Conservation (phyloP, 2,113 vertebrate genomes). For the Lichenostomus cassidix region DNA sequence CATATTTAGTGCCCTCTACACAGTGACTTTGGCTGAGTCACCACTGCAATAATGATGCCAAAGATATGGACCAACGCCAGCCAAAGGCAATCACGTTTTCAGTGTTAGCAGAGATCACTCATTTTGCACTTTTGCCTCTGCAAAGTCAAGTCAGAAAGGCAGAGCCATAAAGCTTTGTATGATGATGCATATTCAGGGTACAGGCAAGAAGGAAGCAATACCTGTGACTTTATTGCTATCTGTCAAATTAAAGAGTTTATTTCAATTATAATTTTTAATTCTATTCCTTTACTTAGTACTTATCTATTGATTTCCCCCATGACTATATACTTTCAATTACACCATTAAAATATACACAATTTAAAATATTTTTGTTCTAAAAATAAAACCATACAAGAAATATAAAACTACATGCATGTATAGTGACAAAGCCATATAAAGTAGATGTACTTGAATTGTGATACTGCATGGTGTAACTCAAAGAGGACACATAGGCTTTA, state of each 20-base stretch:
- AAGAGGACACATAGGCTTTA: neutral
- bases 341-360: neutral
- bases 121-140: neutral
- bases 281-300: neutral
- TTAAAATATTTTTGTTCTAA: neutral
- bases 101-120: neutral
- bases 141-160: neutral
- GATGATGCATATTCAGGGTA: neutral
- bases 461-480: neutral
- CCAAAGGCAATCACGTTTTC: neutral
- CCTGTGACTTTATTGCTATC: neutral
- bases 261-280: neutral
- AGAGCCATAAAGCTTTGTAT: neutral
- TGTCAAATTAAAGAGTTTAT: neutral
- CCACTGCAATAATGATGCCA: neutral
- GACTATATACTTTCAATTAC: neutral
- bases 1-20: neutral
- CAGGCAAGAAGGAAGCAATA: neutral
- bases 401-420: neutral
- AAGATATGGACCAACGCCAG: neutral
- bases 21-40: neutral
- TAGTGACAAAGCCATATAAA: neutral
- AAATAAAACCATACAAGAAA: neutral
- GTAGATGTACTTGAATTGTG: neutral
- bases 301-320: neutral